phyloP scores from a whole-genome alignment of 2,888 invertebrate species.

The Electrophaes corylata region DNA sequence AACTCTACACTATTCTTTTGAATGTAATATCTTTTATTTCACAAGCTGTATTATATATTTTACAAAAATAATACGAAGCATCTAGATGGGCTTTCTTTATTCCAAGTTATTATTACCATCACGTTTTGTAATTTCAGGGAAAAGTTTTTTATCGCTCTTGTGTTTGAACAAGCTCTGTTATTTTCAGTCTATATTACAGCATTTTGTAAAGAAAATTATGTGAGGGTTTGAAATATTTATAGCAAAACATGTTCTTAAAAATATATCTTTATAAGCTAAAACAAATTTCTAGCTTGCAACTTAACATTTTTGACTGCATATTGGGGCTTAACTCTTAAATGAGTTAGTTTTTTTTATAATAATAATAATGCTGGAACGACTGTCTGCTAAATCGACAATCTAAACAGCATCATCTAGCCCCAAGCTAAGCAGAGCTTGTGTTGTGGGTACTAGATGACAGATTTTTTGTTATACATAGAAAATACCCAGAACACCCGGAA shows the following conservation, averaged over 20 bases:
- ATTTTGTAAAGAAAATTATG: neutral
- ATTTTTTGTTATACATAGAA: no score
- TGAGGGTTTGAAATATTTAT: neutral
- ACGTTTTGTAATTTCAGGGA: slow-evolving; percentile 13
- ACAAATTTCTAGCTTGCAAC: no score
- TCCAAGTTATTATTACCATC: slow-evolving; percentile 6
- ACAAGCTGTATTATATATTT: neutral
- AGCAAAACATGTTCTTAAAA: neutral
- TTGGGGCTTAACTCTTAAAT: no score
- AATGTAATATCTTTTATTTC: neutral
- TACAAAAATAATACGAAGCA: neutral
- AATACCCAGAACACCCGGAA: no score
- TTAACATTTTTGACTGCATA: no score
- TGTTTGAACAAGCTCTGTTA: slow-evolving; percentile 2
- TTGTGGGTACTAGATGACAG: no score
- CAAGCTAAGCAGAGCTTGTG: no score
- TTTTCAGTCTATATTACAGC: neutral
- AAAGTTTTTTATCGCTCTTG: neutral
- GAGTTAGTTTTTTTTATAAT: no score
- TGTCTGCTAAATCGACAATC: no score
- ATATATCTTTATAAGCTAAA: no score
- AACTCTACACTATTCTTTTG: neutral
- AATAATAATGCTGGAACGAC: no score
- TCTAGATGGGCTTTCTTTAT: slow-evolving; percentile 4
- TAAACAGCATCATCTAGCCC: no score